These are phyloP conservation scores for Leptinotarsa rubiginosa DNA, from an alignment of 2,888 invertebrate genomes.

Conservation along the genomic window DNA sequence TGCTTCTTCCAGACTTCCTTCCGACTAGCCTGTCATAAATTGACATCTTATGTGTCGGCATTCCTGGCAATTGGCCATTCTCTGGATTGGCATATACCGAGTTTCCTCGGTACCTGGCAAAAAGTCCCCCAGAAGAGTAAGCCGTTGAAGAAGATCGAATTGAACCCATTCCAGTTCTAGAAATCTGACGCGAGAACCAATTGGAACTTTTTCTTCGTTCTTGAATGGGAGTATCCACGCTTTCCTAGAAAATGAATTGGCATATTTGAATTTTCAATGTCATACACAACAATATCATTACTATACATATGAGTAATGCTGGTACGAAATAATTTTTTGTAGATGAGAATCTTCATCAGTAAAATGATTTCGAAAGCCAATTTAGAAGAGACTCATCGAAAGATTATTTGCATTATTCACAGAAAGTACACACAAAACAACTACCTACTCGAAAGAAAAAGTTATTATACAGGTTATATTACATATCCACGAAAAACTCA, in stretches of 20 bases:
- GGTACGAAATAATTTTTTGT: too few relatives aligned
- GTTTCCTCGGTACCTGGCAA: constrained; percentile 82
- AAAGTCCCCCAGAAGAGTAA: constrained; percentile 83
- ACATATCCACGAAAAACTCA: too few relatives aligned
- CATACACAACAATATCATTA: too few relatives aligned
- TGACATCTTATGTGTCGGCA: constrained; percentile 76
- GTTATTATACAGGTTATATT: too few relatives aligned
- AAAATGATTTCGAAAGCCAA: too few relatives aligned
- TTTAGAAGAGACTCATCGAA: too few relatives aligned
- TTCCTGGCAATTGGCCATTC: constrained; percentile 68
- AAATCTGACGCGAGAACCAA: constrained; percentile 89
- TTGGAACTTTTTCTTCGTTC: constrained; percentile 81
- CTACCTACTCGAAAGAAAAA: too few relatives aligned
- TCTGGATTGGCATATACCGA: constrained; percentile 75
- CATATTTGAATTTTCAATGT: too few relatives aligned
- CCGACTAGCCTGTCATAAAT: constrained; percentile 87
- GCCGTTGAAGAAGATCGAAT: constrained; percentile 87
- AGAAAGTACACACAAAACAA: too few relatives aligned
- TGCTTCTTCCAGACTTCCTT: constrained; percentile 79
- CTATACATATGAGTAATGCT: too few relatives aligned
- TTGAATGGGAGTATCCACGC: constrained; percentile 89
- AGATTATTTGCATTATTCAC: too few relatives aligned
- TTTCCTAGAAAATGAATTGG: constrained; percentile 73
- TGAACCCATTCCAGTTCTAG: constrained; percentile 86
- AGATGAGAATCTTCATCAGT: too few relatives aligned